Conservation (phyloP, 2,797 vertebrate genomes). For the Hapalemur alaotrensis region DNA sequence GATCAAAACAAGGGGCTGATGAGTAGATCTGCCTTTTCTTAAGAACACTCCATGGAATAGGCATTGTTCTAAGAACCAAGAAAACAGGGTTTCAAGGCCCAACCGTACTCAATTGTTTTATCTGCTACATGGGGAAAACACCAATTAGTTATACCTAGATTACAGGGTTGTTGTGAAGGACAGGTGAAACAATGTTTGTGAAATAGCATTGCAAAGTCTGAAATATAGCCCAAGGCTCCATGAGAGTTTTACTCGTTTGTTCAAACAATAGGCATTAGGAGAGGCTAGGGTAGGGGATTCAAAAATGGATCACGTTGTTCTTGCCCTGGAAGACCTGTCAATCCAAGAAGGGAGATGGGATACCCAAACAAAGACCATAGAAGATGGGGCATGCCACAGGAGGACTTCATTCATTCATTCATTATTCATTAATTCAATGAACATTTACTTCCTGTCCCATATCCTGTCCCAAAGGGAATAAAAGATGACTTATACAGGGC, state of each 20-base stretch:
- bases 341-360: neutral
- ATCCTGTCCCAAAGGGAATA: neutral
- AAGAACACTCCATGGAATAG: neutral
- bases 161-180: neutral
- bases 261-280: neutral
- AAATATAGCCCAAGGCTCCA: neutral
- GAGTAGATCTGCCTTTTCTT: neutral
- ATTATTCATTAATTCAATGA: neutral
- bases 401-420: neutral
- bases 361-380: neutral
- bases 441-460: neutral
- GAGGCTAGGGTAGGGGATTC: neutral
- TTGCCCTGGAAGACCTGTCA: neutral
- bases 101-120: neutral
- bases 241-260: constrained; percentile 9
- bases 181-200: neutral
- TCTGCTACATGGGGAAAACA: neutral
- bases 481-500: constrained; percentile 10
- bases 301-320: constrained; percentile 8
- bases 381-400: neutral
- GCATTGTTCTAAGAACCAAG: constrained; percentile 34
- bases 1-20: neutral
- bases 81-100: neutral
- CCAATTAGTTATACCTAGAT: neutral
- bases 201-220: neutral